Percentiles rank a stretch among this genome's conserved stretches.
Evolutionary conservation across 2,888 invertebrate genomes (phyloP).

Genomic region (Leptinotarsa peninsularis): DNA sequence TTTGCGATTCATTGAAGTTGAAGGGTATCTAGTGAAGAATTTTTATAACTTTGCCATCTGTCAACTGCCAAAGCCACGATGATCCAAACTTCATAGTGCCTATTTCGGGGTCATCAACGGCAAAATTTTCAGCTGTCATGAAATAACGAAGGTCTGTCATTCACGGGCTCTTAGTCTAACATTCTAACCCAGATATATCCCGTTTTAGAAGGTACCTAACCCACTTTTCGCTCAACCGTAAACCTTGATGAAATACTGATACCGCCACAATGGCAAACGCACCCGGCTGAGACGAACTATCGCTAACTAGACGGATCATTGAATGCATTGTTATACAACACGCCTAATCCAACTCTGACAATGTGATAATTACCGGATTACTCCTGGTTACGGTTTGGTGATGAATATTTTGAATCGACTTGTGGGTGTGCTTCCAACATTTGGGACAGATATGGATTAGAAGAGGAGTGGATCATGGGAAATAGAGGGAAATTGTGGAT

Average conservation of each 20-base stretch:
- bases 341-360: slow-evolving; percentile 40
- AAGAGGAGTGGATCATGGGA: not conserved
- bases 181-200: no score
- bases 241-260: slow-evolving; percentile 4
- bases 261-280: slow-evolving; percentile 25
- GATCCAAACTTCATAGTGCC: no score
- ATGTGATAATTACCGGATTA: slow-evolving; percentile 40
- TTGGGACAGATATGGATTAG: not conserved
- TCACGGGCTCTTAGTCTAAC: no score
- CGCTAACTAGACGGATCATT: slow-evolving; percentile 48
- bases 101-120: no score
- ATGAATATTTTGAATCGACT: slow-evolving; percentile 9
- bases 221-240: not conserved
- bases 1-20: no score
- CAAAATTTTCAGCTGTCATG: no score
- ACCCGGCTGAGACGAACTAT: slow-evolving; percentile 45
- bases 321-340: slow-evolving; percentile 44
- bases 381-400: slow-evolving; percentile 18
- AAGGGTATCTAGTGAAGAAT: no score
- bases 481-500: no score
- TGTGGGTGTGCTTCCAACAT: not conserved
- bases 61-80: no score
- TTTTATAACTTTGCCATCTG: no score
- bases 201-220: no score
- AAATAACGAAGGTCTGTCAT: no score